Percentiles rank a stretch among this genome's conserved stretches.
Evolutionary conservation across 2,113 vertebrate species (phyloP).

Genomic region (Paramormyrops kingsleyae): DNA sequence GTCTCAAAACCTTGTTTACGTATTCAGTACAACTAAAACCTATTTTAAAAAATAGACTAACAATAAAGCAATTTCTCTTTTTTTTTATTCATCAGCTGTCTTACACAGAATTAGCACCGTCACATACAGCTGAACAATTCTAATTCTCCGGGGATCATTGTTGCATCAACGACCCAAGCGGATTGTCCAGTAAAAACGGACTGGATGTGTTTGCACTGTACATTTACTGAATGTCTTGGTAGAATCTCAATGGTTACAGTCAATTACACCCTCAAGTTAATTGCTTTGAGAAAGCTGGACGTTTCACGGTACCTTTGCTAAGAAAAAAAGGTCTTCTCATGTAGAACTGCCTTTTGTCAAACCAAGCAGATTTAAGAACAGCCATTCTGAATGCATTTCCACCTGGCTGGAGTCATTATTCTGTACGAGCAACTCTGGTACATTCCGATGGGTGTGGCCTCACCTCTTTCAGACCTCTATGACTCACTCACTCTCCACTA

Average conservation of each 20-base stretch:
- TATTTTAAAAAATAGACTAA: not conserved
- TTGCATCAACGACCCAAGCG: not conserved
- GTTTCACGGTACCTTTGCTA: not conserved
- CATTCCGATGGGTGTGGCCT: not conserved
- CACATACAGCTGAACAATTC: not conserved
- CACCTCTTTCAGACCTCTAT: not conserved
- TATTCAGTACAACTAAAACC: not conserved
- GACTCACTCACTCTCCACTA: not conserved
- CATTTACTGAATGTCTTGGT: not conserved
- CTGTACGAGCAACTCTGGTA: not conserved
- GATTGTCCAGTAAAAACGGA: not conserved
- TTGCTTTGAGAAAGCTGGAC: slow-evolving; percentile 2
- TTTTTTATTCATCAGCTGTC: not conserved
- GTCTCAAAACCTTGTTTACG: not conserved
- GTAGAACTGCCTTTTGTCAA: not conserved
- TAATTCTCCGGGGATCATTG: not conserved
- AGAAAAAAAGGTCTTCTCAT: not conserved
- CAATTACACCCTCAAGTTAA: not conserved
- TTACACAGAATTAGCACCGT: not conserved
- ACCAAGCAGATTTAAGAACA: not conserved
- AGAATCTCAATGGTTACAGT: not conserved
- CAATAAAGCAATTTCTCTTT: not conserved
- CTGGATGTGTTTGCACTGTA: not conserved
- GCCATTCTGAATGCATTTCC: not conserved
- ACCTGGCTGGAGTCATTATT: not conserved